phyloP scores from a whole-genome alignment of 2,888 invertebrate genomes.

The Cheilosia urbana region DNA sequence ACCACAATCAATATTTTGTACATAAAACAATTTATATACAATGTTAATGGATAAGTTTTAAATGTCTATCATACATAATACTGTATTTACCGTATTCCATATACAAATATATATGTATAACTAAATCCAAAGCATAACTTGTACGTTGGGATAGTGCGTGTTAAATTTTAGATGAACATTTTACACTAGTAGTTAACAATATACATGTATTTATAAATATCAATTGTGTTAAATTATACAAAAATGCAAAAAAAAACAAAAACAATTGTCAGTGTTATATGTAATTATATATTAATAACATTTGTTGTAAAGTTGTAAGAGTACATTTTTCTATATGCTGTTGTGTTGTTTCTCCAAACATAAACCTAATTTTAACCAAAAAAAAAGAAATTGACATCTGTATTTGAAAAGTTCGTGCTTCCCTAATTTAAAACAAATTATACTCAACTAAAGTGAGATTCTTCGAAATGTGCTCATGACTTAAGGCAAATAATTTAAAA shows the following conservation, averaged over 20 bases:
- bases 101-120: background rate
- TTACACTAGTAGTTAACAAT: slow-evolving; percentile 67
- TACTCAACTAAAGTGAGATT: background rate
- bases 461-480: background rate
- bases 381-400: slow-evolving; percentile 5
- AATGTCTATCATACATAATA: slow-evolving; percentile 44
- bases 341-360: slow-evolving; percentile 46
- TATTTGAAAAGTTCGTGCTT: slow-evolving; percentile 22
- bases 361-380: slow-evolving; percentile 14
- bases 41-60: slow-evolving; percentile 47
- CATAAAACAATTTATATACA: slow-evolving; percentile 52
- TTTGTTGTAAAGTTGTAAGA: slow-evolving; percentile 48
- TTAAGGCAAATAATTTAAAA: background rate
- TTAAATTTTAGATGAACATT: slow-evolving; percentile 68
- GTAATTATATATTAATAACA: slow-evolving; percentile 32
- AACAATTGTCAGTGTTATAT: slow-evolving; percentile 41
- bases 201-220: slow-evolving; percentile 39
- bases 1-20: slow-evolving; percentile 57
- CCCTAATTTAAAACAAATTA: background rate
- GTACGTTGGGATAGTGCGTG: slow-evolving; percentile 50
- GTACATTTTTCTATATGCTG: slow-evolving; percentile 49
- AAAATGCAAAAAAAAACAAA: slow-evolving; percentile 21
- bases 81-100: slow-evolving; percentile 38
- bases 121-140: background rate
- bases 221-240: slow-evolving; percentile 39